Base-by-base conservation (phyloP, 2,797 vertebrate genomes). In the Okamejei kenojei region DNA sequence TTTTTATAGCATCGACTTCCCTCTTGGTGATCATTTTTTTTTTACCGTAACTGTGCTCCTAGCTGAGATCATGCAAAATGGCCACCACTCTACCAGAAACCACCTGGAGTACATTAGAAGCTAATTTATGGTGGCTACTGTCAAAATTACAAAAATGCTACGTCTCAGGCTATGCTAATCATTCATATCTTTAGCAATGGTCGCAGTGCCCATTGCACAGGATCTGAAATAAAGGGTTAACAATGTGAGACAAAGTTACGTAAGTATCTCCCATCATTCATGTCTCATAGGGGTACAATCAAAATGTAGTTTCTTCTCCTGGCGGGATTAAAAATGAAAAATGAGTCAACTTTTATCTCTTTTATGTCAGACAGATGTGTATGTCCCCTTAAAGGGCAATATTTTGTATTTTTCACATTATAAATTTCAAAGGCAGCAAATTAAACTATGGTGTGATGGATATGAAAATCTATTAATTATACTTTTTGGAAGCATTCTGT, bases 41-140 rank as follows among this genome's bases (percentile, higher is more conserved):
- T 88, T 35, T 68, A 32, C n/a, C n/a, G 63, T 68, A 65, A 65
- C 84, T n/a, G 35, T 68, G 63, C 61, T 88, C 61, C 84, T 68
- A 35, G 84, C 63, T 35, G 63, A 17, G 32, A 35, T 23, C 17
- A 35, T 88, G 84, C 65, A 88, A 88, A 88, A 35, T 88, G 84
- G 63, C 84, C 65, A 63, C 84, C 7, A 17, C 6, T 68, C 63
- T 32, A 63, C 63, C n/a, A 68, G 84, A 88, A 32, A 7, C 63
- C 82, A 61, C 82, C 29, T 63, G 84, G 15, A n/a, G 32, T 88
- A 17, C 84, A 88, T 88, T 88, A 88, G 84, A 88, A 35, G 61
- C 35, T 88, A 88, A 68, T 68, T 88, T 88, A 88, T 88, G 35
- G 61, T 88, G 84, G 61, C 35, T 21, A 68, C 84, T 88, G 84